Evolutionary conservation across 2,113 vertebrate species (phyloP), one percentile per base, ranked within the genome.

Genomic region (Chlamydotis undulata): DNA sequence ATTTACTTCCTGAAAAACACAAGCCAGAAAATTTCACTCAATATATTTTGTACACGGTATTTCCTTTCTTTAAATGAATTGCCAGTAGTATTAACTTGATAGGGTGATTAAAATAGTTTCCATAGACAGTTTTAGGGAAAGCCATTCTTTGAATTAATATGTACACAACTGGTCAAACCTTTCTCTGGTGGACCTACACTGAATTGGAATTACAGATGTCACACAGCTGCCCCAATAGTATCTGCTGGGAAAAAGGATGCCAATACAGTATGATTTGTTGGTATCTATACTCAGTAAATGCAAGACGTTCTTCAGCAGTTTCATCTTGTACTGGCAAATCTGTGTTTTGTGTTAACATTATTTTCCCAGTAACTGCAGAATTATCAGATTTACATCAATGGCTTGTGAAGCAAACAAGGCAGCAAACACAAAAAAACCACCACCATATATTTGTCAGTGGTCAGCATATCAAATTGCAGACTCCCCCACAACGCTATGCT

Each of bases 21-120:
- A 69, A 84, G 63, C 74, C 83, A 94, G 70, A 96, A 89, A 76
- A 63, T 17, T 79, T 96, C 81, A 91, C 35, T 23, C 43, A 68
- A 69, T 87, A 68, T 47, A 83, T 94, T 89, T 92, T 85, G 7
- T 69, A 56, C 70, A 19, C 65, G 70, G 16, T 29, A 92, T 96
- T 94, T 95, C 75, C 75, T 91, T 91, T 87, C 76, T 83, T 91
- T 83, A 88, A 93, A 94, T 78, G 31, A 92, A 85, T 87, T 93
- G 33, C 43, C 52, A 93, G 63, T 45, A 78, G 25, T 37, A 92
- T 87, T 92, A 93, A 68, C 37, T 87, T 57, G 39, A 90, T 55
- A 70, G 50, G 5, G 67, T 59, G 83, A 68, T 91, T 91, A 82
- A 95, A 96, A 93, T 61, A 73, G 43, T 91, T 86, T 80, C 79